Evolutionary conservation across 2,113 vertebrate species (phyloP), one percentile per base, ranked within the genome.

Genomic region (Odontophorus gujanensis): DNA sequence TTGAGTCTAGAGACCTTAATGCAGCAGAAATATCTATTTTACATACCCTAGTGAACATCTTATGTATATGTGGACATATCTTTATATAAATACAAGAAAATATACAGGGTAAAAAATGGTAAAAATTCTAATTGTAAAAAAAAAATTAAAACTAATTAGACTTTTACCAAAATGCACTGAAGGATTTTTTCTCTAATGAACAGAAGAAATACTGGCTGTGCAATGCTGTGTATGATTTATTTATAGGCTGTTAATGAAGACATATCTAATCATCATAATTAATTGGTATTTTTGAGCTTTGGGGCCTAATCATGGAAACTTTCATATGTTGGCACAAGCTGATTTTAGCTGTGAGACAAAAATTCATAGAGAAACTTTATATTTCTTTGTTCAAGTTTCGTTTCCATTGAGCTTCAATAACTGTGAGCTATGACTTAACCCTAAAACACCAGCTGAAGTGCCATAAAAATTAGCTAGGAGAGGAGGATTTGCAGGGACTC

Each of bases 241-340:
- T 98, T 98, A 98, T 98, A 97, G 95, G 76, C 92, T 96, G 76
- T 89, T 98, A 98, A 98, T 98, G 97, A 98, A 98, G 98, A 98
- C 93, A 95, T 97, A 97, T 85, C 93, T 97, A 97, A 98, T 98
- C 96, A 97, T 97, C 96, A 95, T 97, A 98, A 98, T 98, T 98
- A 98, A 98, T 98, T 97, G 93, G 89, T 95, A 97, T 98, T 97
- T 97, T 97, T 97, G 86, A 97, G 96, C 97, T 97, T 96, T 95
- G 89, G 94, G 96, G 94, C 82, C 77, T 97, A 96, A 97, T 97
- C 96, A 97, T 87, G 95, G 86, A 97, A 95, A 93, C 80, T 96
- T 97, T 98, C 85, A 85, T 81, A 96, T 82, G 81, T 86, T 96
- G 77, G 53, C 75, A 96, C 63, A 95, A 93, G 92, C 69, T 74